A percentile compares a stretch with the other conserved stretches of the same genome.
phyloP scores from a whole-genome alignment of 1,140 invertebrate genomes.

The Branchinecta lynchi region DNA sequence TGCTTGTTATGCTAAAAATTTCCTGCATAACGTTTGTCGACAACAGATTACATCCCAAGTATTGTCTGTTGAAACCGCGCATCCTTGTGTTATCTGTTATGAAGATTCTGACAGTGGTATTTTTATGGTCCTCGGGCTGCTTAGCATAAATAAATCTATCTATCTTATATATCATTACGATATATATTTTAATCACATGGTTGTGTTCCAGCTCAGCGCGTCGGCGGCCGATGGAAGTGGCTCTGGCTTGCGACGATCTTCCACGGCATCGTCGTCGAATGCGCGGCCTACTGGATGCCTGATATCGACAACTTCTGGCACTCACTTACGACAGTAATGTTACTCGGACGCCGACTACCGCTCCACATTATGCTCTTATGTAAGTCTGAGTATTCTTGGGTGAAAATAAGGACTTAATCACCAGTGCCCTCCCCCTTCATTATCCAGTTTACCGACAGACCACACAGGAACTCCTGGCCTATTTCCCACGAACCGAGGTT shows the following conservation, averaged over 20 bases:
- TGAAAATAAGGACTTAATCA: not conserved
- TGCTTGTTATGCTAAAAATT: no score
- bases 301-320: slow-evolving; percentile 62
- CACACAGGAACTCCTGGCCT: no score
- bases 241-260: slow-evolving; percentile 49
- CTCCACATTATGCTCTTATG: slow-evolving; percentile 53
- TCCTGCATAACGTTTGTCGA: no score
- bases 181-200: slow-evolving; percentile 22
- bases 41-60: no score
- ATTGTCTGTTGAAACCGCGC: no score
- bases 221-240: slow-evolving; percentile 49
- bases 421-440: no score
- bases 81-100: no score
- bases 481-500: no score
- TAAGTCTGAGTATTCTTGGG: slow-evolving; percentile 34
- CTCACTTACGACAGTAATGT: slow-evolving; percentile 50
- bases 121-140: no score
- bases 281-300: slow-evolving; percentile 41
- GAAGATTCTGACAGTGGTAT: no score
- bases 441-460: no score
- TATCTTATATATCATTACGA: slow-evolving; percentile 1
- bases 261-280: slow-evolving; percentile 47
- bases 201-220: slow-evolving; percentile 39
- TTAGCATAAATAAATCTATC: not conserved
- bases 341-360: slow-evolving; percentile 48